Base-by-base conservation (phyloP, 1,140 invertebrate species). In the Brachionus sp. region DNA sequence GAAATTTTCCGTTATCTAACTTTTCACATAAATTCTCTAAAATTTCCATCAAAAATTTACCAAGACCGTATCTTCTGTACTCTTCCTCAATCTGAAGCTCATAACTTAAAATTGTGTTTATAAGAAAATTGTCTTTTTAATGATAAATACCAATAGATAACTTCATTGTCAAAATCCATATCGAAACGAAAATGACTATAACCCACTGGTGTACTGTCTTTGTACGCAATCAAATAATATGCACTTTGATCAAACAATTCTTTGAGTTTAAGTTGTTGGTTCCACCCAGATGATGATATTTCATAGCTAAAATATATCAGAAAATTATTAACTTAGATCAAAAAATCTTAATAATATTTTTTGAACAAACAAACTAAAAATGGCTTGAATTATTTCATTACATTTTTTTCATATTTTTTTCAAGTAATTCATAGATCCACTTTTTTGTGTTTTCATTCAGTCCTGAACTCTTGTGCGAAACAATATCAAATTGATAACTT, bases 131-230 rank as follows among this genome's bases (percentile, higher is more conserved):
- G 6, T 10, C 1, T 42, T 73, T 16, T 73, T 46, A 33, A 23
- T 44, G 19, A 37, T 80, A 84, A 84, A 87, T 89, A 93, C 93
- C 93, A 94, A 87, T 95, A 95, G 7, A 95, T 86, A 39, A 95
- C 93, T 89, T 93, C 91, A 42, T 91, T 88, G 0, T 91, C 92
- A 86, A 92, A 90, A 87, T 95, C 94, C 85, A 94, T 88, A 86
- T 95, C 94, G 90, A 94, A 95, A 84, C 93, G 90, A 86, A 95
- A 95, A 89, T 94, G 93, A 25, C 92, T 91, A 86, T 93, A 93
- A 0, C 91, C 93, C 35, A 93, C 90, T 29, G 91, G 91, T 84
- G 90, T 85, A 33, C 86, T 86, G 9, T 88, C 88, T 23, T 90
- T 85, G 25, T 87, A 85, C 9, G 86, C 87, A 68, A 93, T 88